Evolutionary conservation across 2,888 invertebrate species (phyloP), one percentile per base, ranked within the genome.

Genomic region (Cheilosia vulpina): DNA sequence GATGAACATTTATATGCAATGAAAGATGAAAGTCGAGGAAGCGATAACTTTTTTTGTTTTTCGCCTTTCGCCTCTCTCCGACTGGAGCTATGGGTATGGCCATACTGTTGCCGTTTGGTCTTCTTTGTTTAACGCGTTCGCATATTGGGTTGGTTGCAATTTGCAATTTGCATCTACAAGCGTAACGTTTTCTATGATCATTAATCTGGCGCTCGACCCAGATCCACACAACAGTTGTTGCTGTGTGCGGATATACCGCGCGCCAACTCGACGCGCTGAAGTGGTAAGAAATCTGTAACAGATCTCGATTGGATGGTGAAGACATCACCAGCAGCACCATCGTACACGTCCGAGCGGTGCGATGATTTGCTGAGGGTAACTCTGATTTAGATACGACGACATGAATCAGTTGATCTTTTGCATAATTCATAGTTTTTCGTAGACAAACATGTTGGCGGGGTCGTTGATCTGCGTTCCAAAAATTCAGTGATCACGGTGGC

Each of bases 121-220:
- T 41, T 3, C 27, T 27, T 53, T 53, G 17, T 41, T 31, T 27
- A 13, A 41, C 71, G 34, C 50, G 38, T 58, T 57, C 58, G 58
- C 38, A 45, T 13, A 19, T 68, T 55, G n/a, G 11, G 27, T 55
- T 53, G 15, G 38, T 41, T 71, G 63, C 68, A 62, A 19, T 41
- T 65, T 80, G 84, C 79, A 79, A 69, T 79, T 85, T 85, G 81
- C 85, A 85, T 81, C 81, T 77, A 71, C 57, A 68, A 72, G 84
- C 69, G 80, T 76, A 81, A 81, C 77, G 57, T 72, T 81, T 72
- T 71, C 77, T 66, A 57, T 77, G 66, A 85, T 81, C 81, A 85
- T 77, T 71, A 81, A 85, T 85, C 81, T 76, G 84, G 43, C 72
- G 63, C 72, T 72, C 73, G 80, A 83, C 79, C 77, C 45, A 82